Percentiles rank a stretch among this genome's conserved stretches.
phyloP scores from a whole-genome alignment of 2,888 invertebrate genomes.

The Eucera pruinosa region DNA sequence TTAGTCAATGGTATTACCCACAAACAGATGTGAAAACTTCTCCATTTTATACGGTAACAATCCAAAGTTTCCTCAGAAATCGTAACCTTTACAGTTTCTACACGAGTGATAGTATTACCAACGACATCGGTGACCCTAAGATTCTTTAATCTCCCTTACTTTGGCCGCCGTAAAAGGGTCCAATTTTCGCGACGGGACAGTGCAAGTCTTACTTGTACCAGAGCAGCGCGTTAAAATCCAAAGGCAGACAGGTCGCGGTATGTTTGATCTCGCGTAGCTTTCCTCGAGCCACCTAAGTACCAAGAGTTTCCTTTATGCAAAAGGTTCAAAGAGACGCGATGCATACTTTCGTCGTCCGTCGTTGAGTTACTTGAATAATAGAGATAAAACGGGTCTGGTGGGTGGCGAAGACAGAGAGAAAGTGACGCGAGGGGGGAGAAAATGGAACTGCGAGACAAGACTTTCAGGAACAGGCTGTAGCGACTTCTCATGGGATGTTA shows the following conservation, averaged over 20 bases:
- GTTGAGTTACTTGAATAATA: constrained; percentile 66
- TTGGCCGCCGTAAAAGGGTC: constrained; percentile 16
- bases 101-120: too few relatives aligned
- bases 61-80: background rate
- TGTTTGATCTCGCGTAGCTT: constrained; percentile 65
- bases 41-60: background rate
- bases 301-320: constrained; percentile 60
- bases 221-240: constrained; percentile 37
- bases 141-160: background rate
- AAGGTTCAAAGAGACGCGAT: constrained; percentile 60
- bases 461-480: constrained; percentile 13
- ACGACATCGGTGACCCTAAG: too few relatives aligned
- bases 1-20: too few relatives aligned
- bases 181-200: background rate
- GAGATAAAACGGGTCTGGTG: constrained; percentile 38
- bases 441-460: constrained; percentile 11
- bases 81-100: too few relatives aligned
- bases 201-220: background rate
- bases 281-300: constrained; percentile 55
- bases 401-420: constrained; percentile 5
- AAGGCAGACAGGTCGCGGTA: constrained; percentile 27
- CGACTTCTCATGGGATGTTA: constrained; percentile 69
- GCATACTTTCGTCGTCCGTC: constrained; percentile 47
- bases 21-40: constrained; percentile 14
- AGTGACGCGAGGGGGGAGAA: constrained; percentile 2